Base-by-base conservation (phyloP, 2,797 vertebrate species). In the Enteromius treurensis region DNA sequence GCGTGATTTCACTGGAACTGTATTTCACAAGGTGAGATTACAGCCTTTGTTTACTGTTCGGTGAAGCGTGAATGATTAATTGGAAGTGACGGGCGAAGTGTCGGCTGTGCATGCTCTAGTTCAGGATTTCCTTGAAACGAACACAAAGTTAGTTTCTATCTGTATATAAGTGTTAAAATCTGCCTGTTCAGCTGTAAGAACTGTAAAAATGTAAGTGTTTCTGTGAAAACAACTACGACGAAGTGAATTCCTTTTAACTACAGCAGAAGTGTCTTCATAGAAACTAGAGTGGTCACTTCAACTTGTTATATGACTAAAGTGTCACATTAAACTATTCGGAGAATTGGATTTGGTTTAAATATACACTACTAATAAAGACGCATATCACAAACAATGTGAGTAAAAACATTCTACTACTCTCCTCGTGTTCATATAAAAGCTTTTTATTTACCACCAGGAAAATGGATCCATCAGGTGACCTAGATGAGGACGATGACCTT, bases 401-500 rank as follows among this genome's bases (percentile, higher is more conserved):
- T 74, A n/a, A 53, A 49, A 74, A 15, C 45, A 37, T 53, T 37
- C 2, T 15, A 58, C n/a, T 9, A 34, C 3, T 78, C 37, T 1
- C 10, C 42, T 70, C 3, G 8, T 29, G 64, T 0, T 8, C 0
- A 4, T 3, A 21, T n/a, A 6, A 77, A 74, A 81, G 6, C 29
- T 26, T 55, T 21, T n/a, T 74, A 15, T 32, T 26, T 34, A 13
- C n/a, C 5, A 68, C 13, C 49, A 88, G 67, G 51, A 90, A 84
- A 40, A 96, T 95, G 95, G 93, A 96, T 14, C 85, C 70, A 64
- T 85, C 88, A 34, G 92, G 93, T 15, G 94, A 94, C 42, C 53
- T 87, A 9, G 91, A 94, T 23, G 96, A 96, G 88, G 95, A 96
- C 0, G 91, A 86, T 11, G 80, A 93, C 15, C 92, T 96, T 81